Percentiles rank a stretch among this genome's conserved stretches.
phyloP scores from a whole-genome alignment of 2,797 vertebrate genomes.

The Danio jaintianensis region DNA sequence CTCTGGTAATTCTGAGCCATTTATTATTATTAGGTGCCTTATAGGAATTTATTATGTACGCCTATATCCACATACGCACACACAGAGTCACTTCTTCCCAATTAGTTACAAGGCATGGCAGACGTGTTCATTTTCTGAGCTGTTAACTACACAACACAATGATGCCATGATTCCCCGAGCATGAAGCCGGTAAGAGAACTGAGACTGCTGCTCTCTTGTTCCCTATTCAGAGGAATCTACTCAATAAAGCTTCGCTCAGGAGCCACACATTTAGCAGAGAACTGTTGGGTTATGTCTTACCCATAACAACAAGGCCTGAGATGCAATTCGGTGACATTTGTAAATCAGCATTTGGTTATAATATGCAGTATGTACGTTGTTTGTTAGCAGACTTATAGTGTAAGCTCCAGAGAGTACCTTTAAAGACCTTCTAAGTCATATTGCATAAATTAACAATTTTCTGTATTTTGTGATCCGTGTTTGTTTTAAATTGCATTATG shows the following conservation, averaged over 20 bases:
- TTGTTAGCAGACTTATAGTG: neutral
- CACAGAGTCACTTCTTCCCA: conserved; percentile 6
- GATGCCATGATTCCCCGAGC: conserved; percentile 40
- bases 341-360: neutral
- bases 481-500: no score
- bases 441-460: no score
- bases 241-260: conserved; percentile 8
- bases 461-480: no score
- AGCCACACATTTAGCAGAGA: neutral
- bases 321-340: conserved; percentile 23
- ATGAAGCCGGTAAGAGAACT: conserved; percentile 33
- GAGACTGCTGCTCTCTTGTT: conserved; percentile 6
- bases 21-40: conserved; percentile 73
- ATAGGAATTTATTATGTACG: conserved; percentile 47
- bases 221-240: neutral
- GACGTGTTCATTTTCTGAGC: conserved; percentile 64
- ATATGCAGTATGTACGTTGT: neutral
- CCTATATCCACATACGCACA: neutral
- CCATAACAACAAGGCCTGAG: neutral
- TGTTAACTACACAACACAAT: conserved; percentile 66
- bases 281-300: conserved; percentile 1
- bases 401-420: neutral
- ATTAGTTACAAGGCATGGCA: conserved; percentile 49
- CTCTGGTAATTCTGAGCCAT: conserved; percentile 65
- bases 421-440: neutral